Conservation (phyloP, 2,113 vertebrate species). For the Furnarius figulus region DNA sequence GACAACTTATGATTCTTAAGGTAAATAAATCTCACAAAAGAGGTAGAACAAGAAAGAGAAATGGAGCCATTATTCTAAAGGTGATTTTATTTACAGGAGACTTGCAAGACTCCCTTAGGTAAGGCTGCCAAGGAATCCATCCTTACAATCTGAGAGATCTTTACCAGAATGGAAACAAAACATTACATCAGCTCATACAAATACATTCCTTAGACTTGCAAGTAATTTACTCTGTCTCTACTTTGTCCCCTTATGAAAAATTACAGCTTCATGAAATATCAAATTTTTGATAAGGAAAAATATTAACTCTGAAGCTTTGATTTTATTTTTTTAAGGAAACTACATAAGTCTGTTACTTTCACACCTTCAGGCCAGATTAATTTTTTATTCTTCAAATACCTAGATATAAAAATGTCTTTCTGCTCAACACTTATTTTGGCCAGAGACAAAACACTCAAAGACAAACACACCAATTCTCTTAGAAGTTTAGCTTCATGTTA, state of each 20-base stretch:
- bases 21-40: neutral
- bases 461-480: neutral
- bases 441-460: neutral
- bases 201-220: neutral
- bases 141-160: neutral
- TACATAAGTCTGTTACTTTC: neutral
- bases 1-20: neutral
- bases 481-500: neutral
- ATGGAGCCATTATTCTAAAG: neutral
- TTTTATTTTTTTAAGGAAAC: neutral
- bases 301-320: neutral
- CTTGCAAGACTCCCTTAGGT: neutral
- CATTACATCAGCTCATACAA: neutral
- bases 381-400: neutral
- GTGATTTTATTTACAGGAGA: neutral
- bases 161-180: neutral
- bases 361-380: neutral
- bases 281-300: neutral
- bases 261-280: neutral
- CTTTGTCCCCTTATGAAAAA: neutral
- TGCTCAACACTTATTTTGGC: neutral
- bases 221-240: neutral
- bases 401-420: neutral
- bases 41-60: neutral
- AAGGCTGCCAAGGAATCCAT: neutral